phyloP scores from a whole-genome alignment of 1,140 invertebrate species.

The Adoxophyes honmai region DNA sequence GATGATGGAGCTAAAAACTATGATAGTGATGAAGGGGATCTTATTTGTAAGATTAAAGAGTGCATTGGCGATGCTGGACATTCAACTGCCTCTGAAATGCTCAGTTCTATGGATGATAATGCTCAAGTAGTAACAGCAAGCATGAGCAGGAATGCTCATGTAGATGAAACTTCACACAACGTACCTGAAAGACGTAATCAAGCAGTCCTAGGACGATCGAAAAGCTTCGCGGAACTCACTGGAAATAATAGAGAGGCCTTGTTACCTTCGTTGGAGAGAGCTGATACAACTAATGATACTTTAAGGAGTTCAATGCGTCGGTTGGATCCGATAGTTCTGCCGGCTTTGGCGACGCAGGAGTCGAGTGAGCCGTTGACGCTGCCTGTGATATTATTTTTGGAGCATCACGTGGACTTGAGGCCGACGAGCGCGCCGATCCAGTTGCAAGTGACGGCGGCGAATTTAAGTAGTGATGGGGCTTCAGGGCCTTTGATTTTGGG shows the following conservation, averaged over 20 bases:
- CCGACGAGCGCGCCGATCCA: conserved; percentile 70
- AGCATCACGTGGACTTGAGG: conserved; percentile 66
- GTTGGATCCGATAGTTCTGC: conserved; percentile 64
- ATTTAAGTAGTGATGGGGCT: conserved; percentile 58
- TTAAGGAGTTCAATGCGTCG: conserved; percentile 66
- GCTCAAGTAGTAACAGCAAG: conserved; percentile 50
- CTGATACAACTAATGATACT: conserved; percentile 46
- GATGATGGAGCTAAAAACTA: conserved; percentile 54
- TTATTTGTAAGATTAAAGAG: conserved; percentile 64
- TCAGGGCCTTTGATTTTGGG: conserved; percentile 68
- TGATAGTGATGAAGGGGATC: conserved; percentile 66
- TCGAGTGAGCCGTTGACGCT: conserved; percentile 58
- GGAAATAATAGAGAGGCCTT: conserved; percentile 37
- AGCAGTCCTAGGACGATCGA: conserved; percentile 49
- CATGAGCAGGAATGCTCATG: conserved; percentile 31
- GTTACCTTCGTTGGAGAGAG: conserved; percentile 46
- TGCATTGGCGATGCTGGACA: conserved; percentile 42
- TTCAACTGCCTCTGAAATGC: conserved; percentile 36
- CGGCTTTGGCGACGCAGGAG: conserved; percentile 49
- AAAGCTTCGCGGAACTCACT: conserved; percentile 61
- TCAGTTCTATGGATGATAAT: conserved; percentile 60
- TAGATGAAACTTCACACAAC: conserved; percentile 34
- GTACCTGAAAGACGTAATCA: conserved; percentile 26
- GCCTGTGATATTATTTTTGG: conserved; percentile 67
- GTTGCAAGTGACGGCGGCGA: conserved; percentile 66